phyloP scores from a whole-genome alignment of 2,113 vertebrate genomes.

The Nothoprocta perdicaria region DNA sequence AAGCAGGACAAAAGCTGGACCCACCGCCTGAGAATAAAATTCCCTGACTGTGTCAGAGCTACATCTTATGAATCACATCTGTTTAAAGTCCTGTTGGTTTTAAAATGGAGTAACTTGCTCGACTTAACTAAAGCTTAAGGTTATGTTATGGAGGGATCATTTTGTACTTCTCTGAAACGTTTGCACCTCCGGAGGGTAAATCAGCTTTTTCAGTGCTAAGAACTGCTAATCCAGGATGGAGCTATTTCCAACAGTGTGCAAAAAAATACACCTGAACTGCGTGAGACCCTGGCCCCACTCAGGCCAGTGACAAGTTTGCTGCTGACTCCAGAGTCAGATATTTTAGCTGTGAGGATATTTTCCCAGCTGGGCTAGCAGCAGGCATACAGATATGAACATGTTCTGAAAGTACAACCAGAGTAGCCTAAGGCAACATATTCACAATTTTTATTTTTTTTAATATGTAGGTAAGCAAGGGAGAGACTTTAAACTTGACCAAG shows the following conservation, averaged over 20 bases:
- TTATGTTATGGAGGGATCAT: neutral
- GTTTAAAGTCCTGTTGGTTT: neutral
- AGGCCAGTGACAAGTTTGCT: rapidly evolving
- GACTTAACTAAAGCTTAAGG: neutral
- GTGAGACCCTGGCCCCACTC: neutral
- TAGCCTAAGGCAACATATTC: neutral
- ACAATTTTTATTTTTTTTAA: neutral
- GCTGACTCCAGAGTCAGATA: neutral
- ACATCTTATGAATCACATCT: neutral
- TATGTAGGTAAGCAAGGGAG: neutral
- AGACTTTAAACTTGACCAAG: conserved; percentile 33
- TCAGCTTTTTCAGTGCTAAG: neutral
- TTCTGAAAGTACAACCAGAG: conserved; percentile 10
- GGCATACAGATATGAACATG: conserved; percentile 3
- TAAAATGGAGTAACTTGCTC: neutral
- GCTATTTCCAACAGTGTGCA: neutral
- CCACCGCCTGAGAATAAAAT: neutral
- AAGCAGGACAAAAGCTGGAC: neutral
- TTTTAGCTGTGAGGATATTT: neutral
- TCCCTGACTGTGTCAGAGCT: neutral
- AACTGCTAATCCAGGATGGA: neutral
- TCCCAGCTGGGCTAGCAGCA: rapidly evolving
- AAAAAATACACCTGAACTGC: neutral
- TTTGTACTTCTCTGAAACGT: neutral
- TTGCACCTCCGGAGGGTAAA: neutral